Evolutionary conservation across 2,113 vertebrate genomes (phyloP), one percentile per base, ranked within the genome.

Genomic region (Fukomys damarensis): DNA sequence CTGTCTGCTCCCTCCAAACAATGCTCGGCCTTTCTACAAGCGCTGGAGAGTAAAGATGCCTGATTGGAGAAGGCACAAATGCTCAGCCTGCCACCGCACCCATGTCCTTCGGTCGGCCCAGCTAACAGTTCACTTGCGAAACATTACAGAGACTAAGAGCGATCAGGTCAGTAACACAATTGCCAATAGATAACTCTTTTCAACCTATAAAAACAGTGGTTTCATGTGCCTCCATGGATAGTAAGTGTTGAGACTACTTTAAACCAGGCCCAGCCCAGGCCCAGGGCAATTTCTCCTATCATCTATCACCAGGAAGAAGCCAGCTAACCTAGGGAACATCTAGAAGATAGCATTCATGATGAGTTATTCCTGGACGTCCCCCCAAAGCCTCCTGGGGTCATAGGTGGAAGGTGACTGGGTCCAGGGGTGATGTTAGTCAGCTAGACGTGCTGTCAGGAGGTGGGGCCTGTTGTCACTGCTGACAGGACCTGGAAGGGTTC

Each of bases 101-200:
- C 30, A 19, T 35, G 8, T 58, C 20, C 28, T 46, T 76, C 77
- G 19, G 38, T 61, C 49, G 32, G 9, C n/a, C 10, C 82, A 85
- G 5, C 26, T 74, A 85, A 95, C 13, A 1, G 24, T 94, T 88
- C 70, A 76, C 43, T 35, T 54, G 4, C 84, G 68, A 90, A 83
- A 79, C 26, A 22, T 61, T 41, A 2, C 79, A 54, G 74, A 61
- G 26, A 84, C 66, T 58, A 72, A 66, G 16, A 92, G 54, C 22
- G 41, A 49, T 74, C 79, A 79, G 43, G 8, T 76, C 24, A 87
- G 76, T n/a, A 17, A 66, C 22, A 22, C 22, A 86, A 56, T 61
- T 90, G 16, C 76, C 14, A 66, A 82, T 54, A 81, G 49, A 83
- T 86, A 86, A 88, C 32, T 85, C 43, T 61, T 94, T 82, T 72